Conservation (phyloP, 2,797 vertebrate species). For the Spinibarbus caldwelli region DNA sequence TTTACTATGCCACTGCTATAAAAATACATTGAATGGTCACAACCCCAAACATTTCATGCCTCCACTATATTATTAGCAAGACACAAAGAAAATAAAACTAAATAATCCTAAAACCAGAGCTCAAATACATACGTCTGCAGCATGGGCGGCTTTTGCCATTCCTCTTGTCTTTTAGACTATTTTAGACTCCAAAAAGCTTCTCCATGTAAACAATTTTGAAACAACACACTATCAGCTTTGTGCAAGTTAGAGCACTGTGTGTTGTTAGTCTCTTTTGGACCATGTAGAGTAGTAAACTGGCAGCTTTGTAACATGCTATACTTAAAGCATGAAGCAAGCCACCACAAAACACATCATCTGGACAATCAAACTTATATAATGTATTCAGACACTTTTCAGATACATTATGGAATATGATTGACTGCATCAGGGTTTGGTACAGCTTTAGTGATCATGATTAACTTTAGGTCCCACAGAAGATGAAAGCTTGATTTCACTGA, state of each 20-base stretch:
- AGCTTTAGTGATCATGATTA: background rate
- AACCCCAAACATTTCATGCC: slow-evolving; percentile 63
- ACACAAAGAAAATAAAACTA: slow-evolving; percentile 47
- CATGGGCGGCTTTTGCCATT: background rate
- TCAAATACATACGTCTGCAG: slow-evolving; percentile 10
- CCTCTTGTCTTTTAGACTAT: slow-evolving; percentile 44
- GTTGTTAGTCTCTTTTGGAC: slow-evolving; percentile 9
- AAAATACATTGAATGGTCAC: slow-evolving; percentile 51
- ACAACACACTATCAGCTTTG: slow-evolving; percentile 21
- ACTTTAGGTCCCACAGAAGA: background rate
- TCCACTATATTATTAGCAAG: slow-evolving; percentile 56
- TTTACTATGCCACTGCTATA: slow-evolving; percentile 33
- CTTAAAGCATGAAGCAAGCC: slow-evolving; percentile 15
- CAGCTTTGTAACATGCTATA: slow-evolving; percentile 21
- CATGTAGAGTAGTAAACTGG: slow-evolving; percentile 23
- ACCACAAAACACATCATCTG: background rate
- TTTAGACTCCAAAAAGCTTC: slow-evolving; percentile 26
- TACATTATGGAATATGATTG: slow-evolving; percentile 15
- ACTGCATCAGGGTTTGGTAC: slow-evolving; percentile 1
- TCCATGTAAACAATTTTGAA: slow-evolving; percentile 41
- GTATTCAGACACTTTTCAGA: slow-evolving; percentile 8
- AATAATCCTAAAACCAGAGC: slow-evolving; percentile 50
- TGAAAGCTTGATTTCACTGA: slow-evolving; percentile 8
- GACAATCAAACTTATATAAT: slow-evolving; percentile 21
- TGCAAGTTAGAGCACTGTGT: slow-evolving; percentile 3